Evolutionary conservation across 2,113 vertebrate genomes (phyloP).

Genomic region (Opisthocomus hoazin): DNA sequence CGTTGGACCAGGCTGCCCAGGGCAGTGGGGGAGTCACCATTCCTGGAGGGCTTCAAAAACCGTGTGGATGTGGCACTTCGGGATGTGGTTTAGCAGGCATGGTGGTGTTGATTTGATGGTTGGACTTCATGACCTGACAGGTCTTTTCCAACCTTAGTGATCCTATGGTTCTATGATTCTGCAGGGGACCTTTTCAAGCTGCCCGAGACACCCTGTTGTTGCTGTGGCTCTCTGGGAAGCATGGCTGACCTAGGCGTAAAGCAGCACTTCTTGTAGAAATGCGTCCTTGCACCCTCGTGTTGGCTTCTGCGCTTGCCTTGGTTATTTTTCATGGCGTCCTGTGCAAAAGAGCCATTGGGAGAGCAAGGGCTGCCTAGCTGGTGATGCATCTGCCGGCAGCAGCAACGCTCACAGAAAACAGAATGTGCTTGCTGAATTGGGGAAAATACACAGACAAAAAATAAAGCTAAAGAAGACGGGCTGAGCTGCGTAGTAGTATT

Average conservation of each 20-base stretch:
- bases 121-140: no score
- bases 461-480: background rate
- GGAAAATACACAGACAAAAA: background rate
- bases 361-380: background rate
- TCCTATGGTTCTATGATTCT: no score
- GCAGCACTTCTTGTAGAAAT: background rate
- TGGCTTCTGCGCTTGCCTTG: background rate
- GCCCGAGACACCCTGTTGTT: fast-evolving
- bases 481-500: background rate
- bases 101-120: no score
- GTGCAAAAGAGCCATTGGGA: background rate
- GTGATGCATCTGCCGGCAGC: background rate
- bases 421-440: background rate
- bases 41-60: no score
- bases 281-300: background rate
- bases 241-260: fast-evolving
- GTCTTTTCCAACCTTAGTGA: no score
- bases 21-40: no score
- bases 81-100: no score
- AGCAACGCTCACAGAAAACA: background rate
- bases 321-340: background rate
- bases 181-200: no score
- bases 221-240: background rate
- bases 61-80: no score
- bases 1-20: no score